Evolutionary conservation across 2,888 invertebrate species (phyloP).

Genomic region (Pammene aurita): DNA sequence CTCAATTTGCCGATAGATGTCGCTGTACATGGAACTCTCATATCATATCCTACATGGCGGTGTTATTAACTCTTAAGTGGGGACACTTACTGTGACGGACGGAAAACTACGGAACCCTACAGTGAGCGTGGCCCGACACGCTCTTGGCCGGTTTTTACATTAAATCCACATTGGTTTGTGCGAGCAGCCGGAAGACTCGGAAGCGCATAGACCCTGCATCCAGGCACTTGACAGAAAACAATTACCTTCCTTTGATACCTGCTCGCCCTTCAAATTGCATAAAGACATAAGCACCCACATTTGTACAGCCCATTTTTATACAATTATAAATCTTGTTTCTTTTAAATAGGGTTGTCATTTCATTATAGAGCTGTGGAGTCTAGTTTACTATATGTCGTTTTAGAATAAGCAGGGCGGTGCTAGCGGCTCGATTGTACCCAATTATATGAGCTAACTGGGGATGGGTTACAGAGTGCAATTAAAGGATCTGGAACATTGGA

Average conservation of each 20-base stretch:
- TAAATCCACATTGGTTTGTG: slow-evolving; percentile 15
- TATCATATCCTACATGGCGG: too few relatives aligned
- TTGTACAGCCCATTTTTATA: not conserved
- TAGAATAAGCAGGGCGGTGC: slow-evolving; percentile 4
- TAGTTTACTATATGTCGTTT: not conserved
- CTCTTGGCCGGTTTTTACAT: too few relatives aligned
- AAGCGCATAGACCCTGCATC: not conserved
- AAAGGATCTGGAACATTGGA: slow-evolving; percentile 15
- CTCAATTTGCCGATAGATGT: too few relatives aligned
- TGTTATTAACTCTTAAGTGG: too few relatives aligned
- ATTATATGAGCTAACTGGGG: slow-evolving; percentile 35
- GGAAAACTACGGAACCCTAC: too few relatives aligned
- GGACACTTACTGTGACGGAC: too few relatives aligned
- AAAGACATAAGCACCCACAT: not conserved
- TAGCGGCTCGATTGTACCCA: slow-evolving; percentile 37
- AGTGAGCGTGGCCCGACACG: too few relatives aligned
- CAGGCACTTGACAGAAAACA: slow-evolving; percentile 37
- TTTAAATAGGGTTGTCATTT: not conserved
- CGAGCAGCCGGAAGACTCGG: slow-evolving; percentile 10
- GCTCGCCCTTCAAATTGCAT: not conserved
- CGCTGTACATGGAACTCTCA: too few relatives aligned
- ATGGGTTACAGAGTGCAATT: slow-evolving; percentile 28
- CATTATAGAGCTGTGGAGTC: not conserved
- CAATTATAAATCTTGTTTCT: not conserved
- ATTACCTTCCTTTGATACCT: slow-evolving; percentile 32